Percentiles rank a stretch among this genome's conserved stretches.
phyloP scores from a whole-genome alignment of 2,113 vertebrate genomes.

The Malaclemys terrapin region DNA sequence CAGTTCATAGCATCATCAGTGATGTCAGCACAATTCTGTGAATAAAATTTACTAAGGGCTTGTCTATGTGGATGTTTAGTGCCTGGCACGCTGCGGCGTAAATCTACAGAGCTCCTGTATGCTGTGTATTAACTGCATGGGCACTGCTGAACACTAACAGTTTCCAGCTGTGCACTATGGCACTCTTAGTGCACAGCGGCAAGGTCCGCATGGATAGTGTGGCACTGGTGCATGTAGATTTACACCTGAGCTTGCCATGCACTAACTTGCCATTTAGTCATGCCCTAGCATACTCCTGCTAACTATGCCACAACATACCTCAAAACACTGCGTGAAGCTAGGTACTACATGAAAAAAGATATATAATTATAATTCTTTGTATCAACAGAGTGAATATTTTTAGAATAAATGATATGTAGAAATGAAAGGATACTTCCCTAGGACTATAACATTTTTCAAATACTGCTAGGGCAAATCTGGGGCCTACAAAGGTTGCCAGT shows the following conservation, averaged over 20 bases:
- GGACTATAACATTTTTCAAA: background rate
- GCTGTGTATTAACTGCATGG: background rate
- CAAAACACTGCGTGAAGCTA: background rate
- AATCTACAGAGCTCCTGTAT: background rate
- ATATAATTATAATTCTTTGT: background rate
- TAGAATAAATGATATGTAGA: background rate
- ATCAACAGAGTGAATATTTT: background rate
- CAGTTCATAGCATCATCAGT: rapidly evolving
- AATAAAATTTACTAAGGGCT: background rate
- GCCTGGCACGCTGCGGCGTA: rapidly evolving
- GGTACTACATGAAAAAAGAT: background rate
- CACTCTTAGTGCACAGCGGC: background rate
- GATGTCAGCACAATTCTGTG: background rate
- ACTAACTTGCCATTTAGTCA: no score
- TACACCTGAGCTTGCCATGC: background rate
- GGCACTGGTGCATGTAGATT: background rate
- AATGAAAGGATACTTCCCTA: background rate
- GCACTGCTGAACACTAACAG: rapidly evolving
- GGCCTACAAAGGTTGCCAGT: background rate
- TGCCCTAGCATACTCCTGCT: background rate
- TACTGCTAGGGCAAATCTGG: conserved; percentile 1
- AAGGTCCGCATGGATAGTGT: background rate
- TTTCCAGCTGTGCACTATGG: background rate
- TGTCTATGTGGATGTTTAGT: background rate
- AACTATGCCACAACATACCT: background rate